Percentiles rank a stretch among this genome's conserved stretches.
phyloP scores from a whole-genome alignment of 64 coral and sea anemone species.

The Stylophora pistillata region DNA sequence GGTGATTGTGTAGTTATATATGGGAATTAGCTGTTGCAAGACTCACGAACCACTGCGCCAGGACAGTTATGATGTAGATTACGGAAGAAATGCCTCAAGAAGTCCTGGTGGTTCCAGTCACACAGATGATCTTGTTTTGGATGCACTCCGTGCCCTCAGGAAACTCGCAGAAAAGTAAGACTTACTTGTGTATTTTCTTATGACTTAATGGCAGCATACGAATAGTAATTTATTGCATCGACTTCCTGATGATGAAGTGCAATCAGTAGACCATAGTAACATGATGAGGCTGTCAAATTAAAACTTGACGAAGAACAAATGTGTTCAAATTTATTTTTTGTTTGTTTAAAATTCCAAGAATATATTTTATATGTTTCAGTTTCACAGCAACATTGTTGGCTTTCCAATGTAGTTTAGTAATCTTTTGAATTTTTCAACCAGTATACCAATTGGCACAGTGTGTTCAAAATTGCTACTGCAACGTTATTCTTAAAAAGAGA shows the following conservation, averaged over 20 bases:
- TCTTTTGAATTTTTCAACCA: too few species aligned
- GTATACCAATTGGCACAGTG: too few species aligned
- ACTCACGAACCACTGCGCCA: conserved; percentile 26
- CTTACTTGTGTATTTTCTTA: neutral
- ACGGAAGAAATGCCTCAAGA: neutral
- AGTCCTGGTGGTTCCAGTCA: neutral
- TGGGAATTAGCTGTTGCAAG: conserved; percentile 90
- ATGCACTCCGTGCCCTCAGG: conserved; percentile 74
- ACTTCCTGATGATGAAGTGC: neutral
- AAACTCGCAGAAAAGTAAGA: conserved; percentile 96
- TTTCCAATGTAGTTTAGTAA: too few species aligned
- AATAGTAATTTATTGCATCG: neutral
- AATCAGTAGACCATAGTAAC: neutral
- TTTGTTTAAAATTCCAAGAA: neutral
- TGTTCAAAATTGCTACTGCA: too few species aligned
- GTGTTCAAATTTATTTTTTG: neutral
- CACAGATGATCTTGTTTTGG: conserved; percentile 82
- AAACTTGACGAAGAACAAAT: neutral
- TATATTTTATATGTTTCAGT: neutral
- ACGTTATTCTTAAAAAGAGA: too few species aligned
- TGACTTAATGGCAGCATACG: neutral
- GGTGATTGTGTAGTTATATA: conserved; percentile 57
- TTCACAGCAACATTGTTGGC: too few species aligned
- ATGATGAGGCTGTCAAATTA: neutral
- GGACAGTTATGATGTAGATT: conserved; percentile 37